A percentile compares a stretch with the other conserved stretches of the same genome.
phyloP scores from a whole-genome alignment of 2,113 vertebrate species.

The Tympanuchus pallidicinctus region DNA sequence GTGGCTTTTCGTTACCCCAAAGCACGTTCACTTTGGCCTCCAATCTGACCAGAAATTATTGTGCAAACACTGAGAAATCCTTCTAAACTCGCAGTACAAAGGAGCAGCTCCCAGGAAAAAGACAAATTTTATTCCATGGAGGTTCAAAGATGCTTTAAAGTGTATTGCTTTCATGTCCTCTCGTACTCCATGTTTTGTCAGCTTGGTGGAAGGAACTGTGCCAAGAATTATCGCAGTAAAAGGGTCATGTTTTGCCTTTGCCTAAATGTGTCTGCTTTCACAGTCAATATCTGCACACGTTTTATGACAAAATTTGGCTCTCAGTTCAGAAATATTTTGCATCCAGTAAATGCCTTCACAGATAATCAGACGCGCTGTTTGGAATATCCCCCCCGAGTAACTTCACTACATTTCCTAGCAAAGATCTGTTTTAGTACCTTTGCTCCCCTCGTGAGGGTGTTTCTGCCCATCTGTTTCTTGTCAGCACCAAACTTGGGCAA shows the following conservation, averaged over 20 bases:
- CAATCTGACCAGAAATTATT: not conserved
- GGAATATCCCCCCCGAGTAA: not conserved
- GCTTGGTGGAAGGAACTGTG: not conserved
- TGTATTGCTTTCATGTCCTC: not conserved
- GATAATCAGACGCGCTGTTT: not conserved
- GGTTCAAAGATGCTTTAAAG: constrained; percentile 2
- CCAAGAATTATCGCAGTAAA: not conserved
- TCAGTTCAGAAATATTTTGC: not conserved
- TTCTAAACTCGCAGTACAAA: not conserved
- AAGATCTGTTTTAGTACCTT: not conserved
- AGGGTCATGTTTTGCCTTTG: not conserved
- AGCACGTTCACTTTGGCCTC: not conserved
- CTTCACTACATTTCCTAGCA: not conserved
- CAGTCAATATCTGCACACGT: not conserved
- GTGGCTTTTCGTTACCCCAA: not conserved
- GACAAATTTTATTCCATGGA: not conserved
- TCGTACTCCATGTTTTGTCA: not conserved
- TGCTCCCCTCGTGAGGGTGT: not conserved
- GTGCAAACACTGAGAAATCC: rapidly evolving
- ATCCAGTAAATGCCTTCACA: not conserved
- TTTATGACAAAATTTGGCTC: constrained; percentile 13
- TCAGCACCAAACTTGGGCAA: constrained; percentile 35
- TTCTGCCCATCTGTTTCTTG: constrained; percentile 48
- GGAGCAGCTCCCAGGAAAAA: not conserved
- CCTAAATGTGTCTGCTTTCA: not conserved